phyloP scores from a whole-genome alignment of 2,888 invertebrate genomes.

The Scaptomyza reducta region DNA sequence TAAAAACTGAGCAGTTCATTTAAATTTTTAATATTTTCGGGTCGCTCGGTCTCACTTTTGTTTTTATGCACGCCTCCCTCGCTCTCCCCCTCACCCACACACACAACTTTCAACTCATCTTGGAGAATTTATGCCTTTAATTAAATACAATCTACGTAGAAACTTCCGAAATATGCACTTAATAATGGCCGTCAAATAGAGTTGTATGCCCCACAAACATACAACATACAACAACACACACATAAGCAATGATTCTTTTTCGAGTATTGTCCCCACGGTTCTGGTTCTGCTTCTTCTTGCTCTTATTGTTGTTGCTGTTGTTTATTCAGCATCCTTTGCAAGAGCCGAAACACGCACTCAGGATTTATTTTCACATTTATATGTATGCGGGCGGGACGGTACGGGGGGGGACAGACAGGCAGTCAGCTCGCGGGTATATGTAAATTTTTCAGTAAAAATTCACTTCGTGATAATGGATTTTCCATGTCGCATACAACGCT shows the following conservation, averaged over 20 bases:
- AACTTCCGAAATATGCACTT: conserved; percentile 52
- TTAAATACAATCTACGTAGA: conserved; percentile 73
- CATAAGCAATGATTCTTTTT: conserved; percentile 44
- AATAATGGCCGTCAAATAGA: conserved; percentile 62
- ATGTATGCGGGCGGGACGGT: conserved; percentile 41
- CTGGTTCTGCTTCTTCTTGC: not conserved
- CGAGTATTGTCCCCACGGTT: conserved; percentile 12
- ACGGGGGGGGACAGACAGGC: not conserved
- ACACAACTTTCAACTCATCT: conserved; percentile 5
- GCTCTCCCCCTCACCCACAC: not conserved
- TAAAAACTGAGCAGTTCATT: conserved; percentile 80
- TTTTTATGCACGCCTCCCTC: conserved; percentile 50
- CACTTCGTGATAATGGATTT: conserved; percentile 82
- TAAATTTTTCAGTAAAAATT: conserved; percentile 80
- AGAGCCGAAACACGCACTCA: conserved; percentile 70
- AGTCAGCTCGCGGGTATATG: conserved; percentile 69
- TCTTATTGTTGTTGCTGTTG: conserved; percentile 28
- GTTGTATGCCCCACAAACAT: conserved; percentile 21
- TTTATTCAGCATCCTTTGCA: conserved; percentile 61
- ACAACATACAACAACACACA: not conserved
- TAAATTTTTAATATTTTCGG: conserved; percentile 78
- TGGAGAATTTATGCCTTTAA: conserved; percentile 75
- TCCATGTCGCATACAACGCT: conserved; percentile 81
- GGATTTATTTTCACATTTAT: conserved; percentile 79
- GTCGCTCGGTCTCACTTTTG: conserved; percentile 51